These are phyloP conservation scores for Falco rusticolus DNA, from an alignment of 2,797 vertebrate species.

Conservation along the genomic window DNA sequence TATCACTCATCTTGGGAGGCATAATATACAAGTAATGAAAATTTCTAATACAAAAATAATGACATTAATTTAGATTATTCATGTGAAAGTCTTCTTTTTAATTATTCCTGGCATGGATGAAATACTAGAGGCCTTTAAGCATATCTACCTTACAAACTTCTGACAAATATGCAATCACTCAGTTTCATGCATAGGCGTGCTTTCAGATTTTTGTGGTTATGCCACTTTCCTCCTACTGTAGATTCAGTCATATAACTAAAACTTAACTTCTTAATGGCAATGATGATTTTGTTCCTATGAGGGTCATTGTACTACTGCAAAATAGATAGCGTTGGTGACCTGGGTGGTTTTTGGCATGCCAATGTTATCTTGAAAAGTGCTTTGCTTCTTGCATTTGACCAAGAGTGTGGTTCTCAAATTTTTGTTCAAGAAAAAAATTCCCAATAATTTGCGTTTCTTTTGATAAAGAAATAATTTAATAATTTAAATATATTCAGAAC, in stretches of 20 bases:
- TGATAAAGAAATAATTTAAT: not conserved
- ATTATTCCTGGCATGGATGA: not conserved
- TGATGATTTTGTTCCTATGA: not conserved
- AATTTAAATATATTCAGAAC: not conserved
- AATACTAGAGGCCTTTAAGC: not conserved
- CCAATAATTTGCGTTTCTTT: not conserved
- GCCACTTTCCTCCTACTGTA: not conserved
- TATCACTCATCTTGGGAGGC: not conserved
- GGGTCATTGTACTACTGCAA: not conserved
- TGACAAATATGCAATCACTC: not conserved
- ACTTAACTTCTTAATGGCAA: not conserved
- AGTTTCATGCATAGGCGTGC: not conserved
- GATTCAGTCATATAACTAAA: not conserved
- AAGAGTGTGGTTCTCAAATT: not conserved
- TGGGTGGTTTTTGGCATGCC: not conserved
- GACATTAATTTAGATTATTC: not conserved
- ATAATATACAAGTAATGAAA: not conserved
- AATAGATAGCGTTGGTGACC: not conserved
- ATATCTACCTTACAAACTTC: not conserved
- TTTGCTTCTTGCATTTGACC: not conserved
- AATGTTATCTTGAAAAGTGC: not conserved
- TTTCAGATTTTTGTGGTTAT: not conserved
- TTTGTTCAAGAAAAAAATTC: not conserved
- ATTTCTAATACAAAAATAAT: not conserved
- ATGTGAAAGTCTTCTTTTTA: not conserved